Base-by-base conservation (phyloP, 2,888 invertebrate genomes). In the Agrilus mali region DNA sequence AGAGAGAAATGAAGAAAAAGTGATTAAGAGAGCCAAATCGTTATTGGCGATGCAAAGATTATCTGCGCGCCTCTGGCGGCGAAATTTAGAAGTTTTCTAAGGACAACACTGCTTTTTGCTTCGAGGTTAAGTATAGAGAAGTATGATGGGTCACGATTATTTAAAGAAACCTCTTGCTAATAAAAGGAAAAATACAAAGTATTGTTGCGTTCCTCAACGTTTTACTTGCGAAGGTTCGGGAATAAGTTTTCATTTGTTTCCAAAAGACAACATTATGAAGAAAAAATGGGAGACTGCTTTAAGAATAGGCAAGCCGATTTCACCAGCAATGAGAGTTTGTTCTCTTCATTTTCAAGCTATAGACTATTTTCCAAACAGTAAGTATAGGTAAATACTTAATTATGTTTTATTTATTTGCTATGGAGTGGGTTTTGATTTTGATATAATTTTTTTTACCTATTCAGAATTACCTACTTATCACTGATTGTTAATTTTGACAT, bases 221-320 rank as follows among this genome's bases (percentile, higher is more conserved):
- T 4, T 4, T 7, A 34, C 34, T 34, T 34, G 7, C 15, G 34
- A 7, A 34, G 15, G 7, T 34, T 34, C 3, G 15, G 34, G 34
- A 34, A 34, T 20, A 20, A 20, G 20, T 20, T 20, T 20, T 20
- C 20, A 20, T 20, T 20, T 20, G 20, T 20, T 20, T 20, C 20
- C 20, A 20, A 20, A 20, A 20, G 20, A 20, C 20, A 20, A 34
- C 3, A 34, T 34, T 14, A 14, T 13, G 13, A 34, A 15, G 15
- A 34, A 34, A 34, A 34, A 34, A 34, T 34, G 34, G 34, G 15
- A 34, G 15, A 34, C 4, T 3, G 34, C 34, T 34, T 15, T 34
- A 34, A 34, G 34, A 34, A 34, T 34, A 34, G 34, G 34, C 34
- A 34, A 34, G 15, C 34, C 34, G 34, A 34, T 34, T 34, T 34